Evolutionary conservation across 2,888 invertebrate species (phyloP), one percentile per base, ranked within the genome.

Genomic region (Conchocele bisecta): DNA sequence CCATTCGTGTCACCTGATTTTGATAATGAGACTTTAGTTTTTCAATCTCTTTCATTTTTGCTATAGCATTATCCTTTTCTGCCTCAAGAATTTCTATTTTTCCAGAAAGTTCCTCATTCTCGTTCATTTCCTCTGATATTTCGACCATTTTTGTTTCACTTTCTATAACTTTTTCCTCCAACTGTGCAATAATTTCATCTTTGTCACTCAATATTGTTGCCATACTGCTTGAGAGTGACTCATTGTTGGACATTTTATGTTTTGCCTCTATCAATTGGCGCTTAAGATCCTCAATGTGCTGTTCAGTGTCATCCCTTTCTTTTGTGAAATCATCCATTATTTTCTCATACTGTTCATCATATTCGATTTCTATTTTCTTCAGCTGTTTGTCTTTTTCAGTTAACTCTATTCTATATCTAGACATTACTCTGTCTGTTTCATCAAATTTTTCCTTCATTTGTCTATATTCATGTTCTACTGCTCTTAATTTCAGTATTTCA

Each of bases 131-230:
- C 20, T 88, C 88, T 20, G 80, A 81, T 59, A 89, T 53, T 44
- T 88, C 87, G 42, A 81, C 83, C 53, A 89, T 78, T 72, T 86
- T 88, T 51, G 79, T 84, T 66, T 89, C 88, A 74, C 82, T 84
- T 66, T 90, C 90, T 44, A 87, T 86, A 33, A 90, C 63, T 85
- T 96, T 95, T 84, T 97, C 96, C 88, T 97, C 96, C 92, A 97
- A 93, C 89, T 98, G 97, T 56, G 95, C 94, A 83, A 97, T 94
- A 78, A 95, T 93, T 81, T 97, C 93, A 44, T 97, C 97, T 91
- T 97, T 96, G 92, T 97, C 97, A 90, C 96, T 96, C 64, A 97
- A 93, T 78, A 95, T 95, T 31, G 86, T 84, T 15, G 87, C 85
- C 74, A 89, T 85, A 75, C 86, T 83, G 42, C 81, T 81, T 13